Base-by-base conservation (phyloP, 1,140 invertebrate species). In the Contarinia nasturtii region DNA sequence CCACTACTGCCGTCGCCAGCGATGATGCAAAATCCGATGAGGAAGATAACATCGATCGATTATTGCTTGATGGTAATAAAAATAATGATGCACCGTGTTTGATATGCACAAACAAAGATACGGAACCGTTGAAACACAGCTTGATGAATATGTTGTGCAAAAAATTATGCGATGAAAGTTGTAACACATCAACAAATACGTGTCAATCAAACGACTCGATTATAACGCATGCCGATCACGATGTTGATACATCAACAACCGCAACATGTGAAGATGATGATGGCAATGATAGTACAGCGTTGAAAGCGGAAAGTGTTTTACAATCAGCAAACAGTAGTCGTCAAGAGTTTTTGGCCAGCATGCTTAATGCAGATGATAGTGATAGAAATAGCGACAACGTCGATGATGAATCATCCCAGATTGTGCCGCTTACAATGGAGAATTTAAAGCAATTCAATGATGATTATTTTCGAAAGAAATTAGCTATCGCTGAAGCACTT, bases 401-500 rank as follows among this genome's bases (percentile, higher is more conserved):
- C 34, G 27, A 27, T 10, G 27, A 27, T 27, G 27, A 27, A 27
- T 3, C 27, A 27, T n/a, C n/a, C n/a, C 27, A 10, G 3, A 10
- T 27, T 27, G 27, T 10, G 10, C 27, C 27, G 10, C 27, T 27
- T 10, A 27, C 27, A 10, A 27, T 27, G 3, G 27, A 27, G 10
- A 27, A 27, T 27, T 10, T 27, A 27, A 27, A 27, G 27, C 27
- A 27, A 27, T 27, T 27, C 27, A 27, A 27, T 27, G 27, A 27
- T 10, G 27, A 27, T 27, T 27, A 27, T 27, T 27, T 27, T 10
- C 27, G 27, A 27, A 67, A 70, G 53, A 68, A 70, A 22, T 62
- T 71, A 49, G 66, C 65, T 46, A 54, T 75, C 37, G 73, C 73
- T 40, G 74, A 77, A 59, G 67, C 69, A 42, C 56, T 77, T 48